Percentiles rank a stretch among this genome's conserved stretches.
Evolutionary conservation across 1,140 invertebrate genomes (phyloP).

Genomic region (Zophobas atratus): DNA sequence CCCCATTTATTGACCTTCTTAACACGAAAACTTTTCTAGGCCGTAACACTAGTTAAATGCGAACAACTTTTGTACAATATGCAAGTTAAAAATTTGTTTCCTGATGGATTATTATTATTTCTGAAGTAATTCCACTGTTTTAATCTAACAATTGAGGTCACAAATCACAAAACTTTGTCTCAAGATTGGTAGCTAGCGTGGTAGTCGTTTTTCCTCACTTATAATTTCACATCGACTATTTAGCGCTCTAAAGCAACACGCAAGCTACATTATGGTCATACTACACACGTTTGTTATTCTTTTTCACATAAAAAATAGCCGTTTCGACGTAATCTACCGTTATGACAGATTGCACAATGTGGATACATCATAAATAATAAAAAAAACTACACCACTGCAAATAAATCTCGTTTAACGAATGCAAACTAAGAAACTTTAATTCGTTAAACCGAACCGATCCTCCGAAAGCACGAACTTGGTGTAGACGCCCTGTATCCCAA

Average conservation of each 20-base stretch:
- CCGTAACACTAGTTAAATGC: background rate
- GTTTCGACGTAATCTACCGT: slow-evolving; percentile 7
- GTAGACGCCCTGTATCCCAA: too few species aligned
- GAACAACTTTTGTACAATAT: background rate
- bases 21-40: slow-evolving; percentile 3
- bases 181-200: slow-evolving; percentile 46
- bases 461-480: too few species aligned
- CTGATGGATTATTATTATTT: slow-evolving; percentile 9
- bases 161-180: slow-evolving; percentile 42
- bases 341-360: slow-evolving; percentile 12
- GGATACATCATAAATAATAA: background rate
- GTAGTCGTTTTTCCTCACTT: slow-evolving; percentile 36
- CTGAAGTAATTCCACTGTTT: slow-evolving; percentile 23
- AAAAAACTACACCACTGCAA: background rate
- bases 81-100: slow-evolving; percentile 7
- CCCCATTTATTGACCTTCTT: too few species aligned
- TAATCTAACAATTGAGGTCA: slow-evolving; percentile 49
- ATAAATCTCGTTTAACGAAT: slow-evolving; percentile 1
- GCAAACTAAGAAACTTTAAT: background rate
- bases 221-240: slow-evolving; percentile 45
- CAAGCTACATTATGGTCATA: slow-evolving; percentile 29
- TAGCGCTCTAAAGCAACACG: slow-evolving; percentile 35
- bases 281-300: slow-evolving; percentile 13
- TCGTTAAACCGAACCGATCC: background rate
- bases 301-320: slow-evolving; percentile 14